Evolutionary conservation across 2,113 vertebrate genomes (phyloP).

Genomic region (Hipposideros armiger): DNA sequence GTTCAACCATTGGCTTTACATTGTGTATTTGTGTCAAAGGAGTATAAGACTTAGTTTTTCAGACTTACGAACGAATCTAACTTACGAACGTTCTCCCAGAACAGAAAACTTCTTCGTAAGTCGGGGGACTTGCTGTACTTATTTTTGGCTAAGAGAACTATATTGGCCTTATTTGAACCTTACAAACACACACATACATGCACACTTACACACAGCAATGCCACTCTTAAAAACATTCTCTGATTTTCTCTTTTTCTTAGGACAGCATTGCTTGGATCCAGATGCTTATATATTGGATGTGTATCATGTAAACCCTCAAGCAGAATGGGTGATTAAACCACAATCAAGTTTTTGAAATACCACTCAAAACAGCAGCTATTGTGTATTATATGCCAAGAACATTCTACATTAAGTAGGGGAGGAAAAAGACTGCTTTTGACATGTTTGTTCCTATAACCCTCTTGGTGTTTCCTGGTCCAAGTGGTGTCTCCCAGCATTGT

Average conservation of each 20-base stretch:
- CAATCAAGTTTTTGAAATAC: slow-evolving; percentile 83
- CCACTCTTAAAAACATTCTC: neutral
- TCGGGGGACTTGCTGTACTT: neutral
- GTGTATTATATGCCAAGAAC: slow-evolving; percentile 61
- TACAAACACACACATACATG: neutral
- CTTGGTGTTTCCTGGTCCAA: neutral
- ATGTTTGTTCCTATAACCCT: neutral
- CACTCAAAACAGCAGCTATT: neutral
- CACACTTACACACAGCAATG: neutral
- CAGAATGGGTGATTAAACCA: slow-evolving; percentile 97
- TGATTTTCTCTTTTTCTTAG: slow-evolving; percentile 85
- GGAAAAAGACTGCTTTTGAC: neutral
- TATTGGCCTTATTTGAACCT: neutral
- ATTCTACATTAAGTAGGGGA: neutral
- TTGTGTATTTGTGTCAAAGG: too few relatives aligned
- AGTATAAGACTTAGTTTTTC: too few relatives aligned
- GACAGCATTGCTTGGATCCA: slow-evolving; percentile 95
- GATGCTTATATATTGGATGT: slow-evolving; percentile 94
- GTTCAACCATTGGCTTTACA: too few relatives aligned
- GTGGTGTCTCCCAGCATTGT: neutral
- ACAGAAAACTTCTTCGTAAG: too few relatives aligned
- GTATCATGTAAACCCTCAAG: slow-evolving; percentile 94
- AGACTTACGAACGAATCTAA: too few relatives aligned
- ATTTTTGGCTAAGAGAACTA: neutral
- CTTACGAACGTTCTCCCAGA: too few relatives aligned